Evolutionary conservation across 2,888 invertebrate species (phyloP), one percentile per base, ranked within the genome.

Genomic region (Labia minor): DNA sequence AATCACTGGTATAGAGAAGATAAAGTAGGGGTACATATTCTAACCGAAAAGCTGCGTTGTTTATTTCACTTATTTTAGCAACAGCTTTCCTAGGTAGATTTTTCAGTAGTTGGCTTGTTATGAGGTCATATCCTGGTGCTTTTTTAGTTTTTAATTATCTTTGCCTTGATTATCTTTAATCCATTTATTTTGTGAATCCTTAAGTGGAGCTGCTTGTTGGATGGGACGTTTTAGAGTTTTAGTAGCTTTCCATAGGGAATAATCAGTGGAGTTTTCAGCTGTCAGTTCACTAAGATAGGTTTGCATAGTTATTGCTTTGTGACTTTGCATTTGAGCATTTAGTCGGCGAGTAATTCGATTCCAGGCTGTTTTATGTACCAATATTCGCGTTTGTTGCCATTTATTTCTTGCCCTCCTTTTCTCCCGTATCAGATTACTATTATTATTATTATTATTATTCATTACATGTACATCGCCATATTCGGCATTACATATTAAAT

Each of bases 241-340:
- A n/a, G n/a, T n/a, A n/a, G n/a, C n/a, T n/a, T n/a, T n/a, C n/a
- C n/a, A n/a, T n/a, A n/a, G n/a, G n/a, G n/a, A n/a, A n/a, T n/a
- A n/a, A n/a, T n/a, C n/a, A n/a, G n/a, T n/a, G n/a, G n/a, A n/a
- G n/a, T n/a, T n/a, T n/a, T n/a, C n/a, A n/a, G n/a, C n/a, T n/a
- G n/a, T n/a, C n/a, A n/a, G n/a, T n/a, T n/a, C n/a, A n/a, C n/a
- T n/a, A n/a, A n/a, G n/a, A n/a, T n/a, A n/a, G n/a, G n/a, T n/a
- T n/a, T n/a, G n/a, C n/a, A n/a, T n/a, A n/a, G n/a, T n/a, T n/a
- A n/a, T n/a, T n/a, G n/a, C n/a, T n/a, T n/a, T n/a, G 66, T 63
- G 11, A 63, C 64, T 33, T 66, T 66, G 63, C 66, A 66, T 33
- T 33, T 33, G 6, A 8, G 33, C 11, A 8, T 33, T 33, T 11